Evolutionary conservation across 2,888 invertebrate genomes (phyloP).

Genomic region (Brachyptera risi): DNA sequence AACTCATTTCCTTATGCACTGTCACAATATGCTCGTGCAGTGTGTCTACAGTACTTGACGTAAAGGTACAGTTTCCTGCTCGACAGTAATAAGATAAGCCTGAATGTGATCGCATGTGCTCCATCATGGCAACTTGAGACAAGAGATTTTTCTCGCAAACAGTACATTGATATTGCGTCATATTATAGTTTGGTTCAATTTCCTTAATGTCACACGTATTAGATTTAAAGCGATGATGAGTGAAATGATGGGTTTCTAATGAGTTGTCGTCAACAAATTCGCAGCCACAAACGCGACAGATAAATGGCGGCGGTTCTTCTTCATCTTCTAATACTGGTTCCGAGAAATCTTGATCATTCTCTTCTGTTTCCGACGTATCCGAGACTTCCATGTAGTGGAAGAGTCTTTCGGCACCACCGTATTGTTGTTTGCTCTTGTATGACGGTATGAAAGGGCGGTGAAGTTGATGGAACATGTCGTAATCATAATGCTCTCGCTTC

Average conservation of each 20-base stretch:
- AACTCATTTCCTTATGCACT: background rate
- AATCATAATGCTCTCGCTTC: constrained; percentile 33
- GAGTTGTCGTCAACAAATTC: constrained; percentile 52
- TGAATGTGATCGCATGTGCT: constrained; percentile 49
- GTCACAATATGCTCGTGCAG: constrained; percentile 25
- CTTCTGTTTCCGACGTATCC: constrained; percentile 62
- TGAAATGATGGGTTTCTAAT: constrained; percentile 48
- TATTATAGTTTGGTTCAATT: constrained; percentile 28
- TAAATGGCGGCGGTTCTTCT: constrained; percentile 48
- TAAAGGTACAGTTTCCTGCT: constrained; percentile 39
- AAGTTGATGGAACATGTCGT: constrained; percentile 45
- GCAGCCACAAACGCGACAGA: constrained; percentile 52
- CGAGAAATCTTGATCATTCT: constrained; percentile 32
- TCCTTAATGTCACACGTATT: constrained; percentile 8
- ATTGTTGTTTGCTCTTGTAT: constrained; percentile 41
- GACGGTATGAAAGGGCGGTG: constrained; percentile 39
- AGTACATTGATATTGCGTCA: constrained; percentile 44
- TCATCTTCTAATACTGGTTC: constrained; percentile 31
- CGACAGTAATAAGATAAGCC: constrained; percentile 42
- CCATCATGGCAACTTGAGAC: constrained; percentile 47
- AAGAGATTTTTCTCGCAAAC: constrained; percentile 47
- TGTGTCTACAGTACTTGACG: constrained; percentile 30
- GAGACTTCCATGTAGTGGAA: constrained; percentile 71
- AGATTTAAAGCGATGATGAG: constrained; percentile 41
- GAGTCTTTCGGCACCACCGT: constrained; percentile 60